Evolutionary conservation across 2,113 vertebrate genomes (phyloP), one percentile per base, ranked within the genome.

Genomic region (Callopanchax toddi): DNA sequence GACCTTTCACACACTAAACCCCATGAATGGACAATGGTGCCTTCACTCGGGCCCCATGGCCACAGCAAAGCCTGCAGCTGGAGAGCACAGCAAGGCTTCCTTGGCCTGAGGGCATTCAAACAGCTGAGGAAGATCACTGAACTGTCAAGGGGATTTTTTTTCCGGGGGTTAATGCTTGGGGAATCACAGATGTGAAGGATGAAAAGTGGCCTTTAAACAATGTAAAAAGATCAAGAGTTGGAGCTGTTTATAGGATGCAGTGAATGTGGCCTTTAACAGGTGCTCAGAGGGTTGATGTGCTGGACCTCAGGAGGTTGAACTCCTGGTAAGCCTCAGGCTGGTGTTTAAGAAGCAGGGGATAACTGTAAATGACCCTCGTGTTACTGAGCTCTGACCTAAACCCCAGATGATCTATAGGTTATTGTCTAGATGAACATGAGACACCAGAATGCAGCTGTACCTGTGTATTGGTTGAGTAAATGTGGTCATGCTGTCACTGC

Each of bases 1-100:
- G 91, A 91, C 89, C 90, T 88, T 86, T 91, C 88, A 87, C 89
- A 91, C 85, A 91, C 74, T 88, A 86, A 91, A 89, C 86, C 85
- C 82, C 83, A 81, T 92, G 88, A 91, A 90, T 89, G 87, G 86
- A 91, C 91, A 92, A 92, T 91, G 82, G 79, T 86, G 80, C 75
- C 91, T 91, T 92, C 78, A 87, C 78, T 55, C 57, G 76, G 84
- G 86, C 84, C 86, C 84, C 84, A 67, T 65, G 79, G 78, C 86
- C 85, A 82, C 57, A 77, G 84, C 77, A 67, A 83, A 82, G 82
- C 81, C 81, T 89, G 89, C 89, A 91, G 91, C 91, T 91, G 90
- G 89, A 89, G 71, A 73, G 17, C 83, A 80, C 57, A 87, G 85
- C 79, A 17, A 72, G 70, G 78, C 82, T 82, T 69, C 59, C 72